A percentile compares a stretch with the other conserved stretches of the same genome.
These are phyloP conservation scores for Neocrepidodera transversa DNA, from an alignment of 2,888 invertebrate genomes.

Conservation along the genomic window DNA sequence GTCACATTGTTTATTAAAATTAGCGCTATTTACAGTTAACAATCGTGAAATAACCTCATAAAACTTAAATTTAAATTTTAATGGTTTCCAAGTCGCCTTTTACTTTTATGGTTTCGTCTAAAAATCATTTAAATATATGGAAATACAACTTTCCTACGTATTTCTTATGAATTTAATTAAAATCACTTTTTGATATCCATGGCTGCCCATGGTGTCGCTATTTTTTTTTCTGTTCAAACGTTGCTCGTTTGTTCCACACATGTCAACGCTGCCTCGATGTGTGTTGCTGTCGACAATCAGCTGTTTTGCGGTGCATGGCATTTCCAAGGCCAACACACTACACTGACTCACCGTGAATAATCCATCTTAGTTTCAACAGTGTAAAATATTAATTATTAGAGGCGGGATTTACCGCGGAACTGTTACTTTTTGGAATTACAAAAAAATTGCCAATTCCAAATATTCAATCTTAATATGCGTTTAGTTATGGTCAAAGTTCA, in stretches of 20 bases:
- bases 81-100: conserved; percentile 10
- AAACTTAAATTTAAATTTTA: conserved; percentile 9
- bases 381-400: conserved; percentile 10
- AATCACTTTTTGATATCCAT: not conserved
- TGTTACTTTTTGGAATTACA: no score
- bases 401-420: not conserved
- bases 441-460: no score
- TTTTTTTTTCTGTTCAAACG: not conserved
- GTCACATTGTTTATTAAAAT: no score
- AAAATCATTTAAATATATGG: conserved; percentile 9
- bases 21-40: not conserved
- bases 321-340: conserved; percentile 53
- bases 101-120: not conserved
- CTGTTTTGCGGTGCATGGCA: conserved; percentile 54
- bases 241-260: conserved; percentile 17
- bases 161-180: not conserved
- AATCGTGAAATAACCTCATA: not conserved
- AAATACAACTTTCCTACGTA: conserved; percentile 1
- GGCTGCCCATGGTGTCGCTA: not conserved
- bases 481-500: no score
- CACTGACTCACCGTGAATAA: conserved; percentile 45
- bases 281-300: conserved; percentile 38
- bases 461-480: no score
- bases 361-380: conserved; percentile 28
- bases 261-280: conserved; percentile 3